phyloP scores from a whole-genome alignment of 2,113 vertebrate genomes.

The Cyphomyrus plagiostoma region DNA sequence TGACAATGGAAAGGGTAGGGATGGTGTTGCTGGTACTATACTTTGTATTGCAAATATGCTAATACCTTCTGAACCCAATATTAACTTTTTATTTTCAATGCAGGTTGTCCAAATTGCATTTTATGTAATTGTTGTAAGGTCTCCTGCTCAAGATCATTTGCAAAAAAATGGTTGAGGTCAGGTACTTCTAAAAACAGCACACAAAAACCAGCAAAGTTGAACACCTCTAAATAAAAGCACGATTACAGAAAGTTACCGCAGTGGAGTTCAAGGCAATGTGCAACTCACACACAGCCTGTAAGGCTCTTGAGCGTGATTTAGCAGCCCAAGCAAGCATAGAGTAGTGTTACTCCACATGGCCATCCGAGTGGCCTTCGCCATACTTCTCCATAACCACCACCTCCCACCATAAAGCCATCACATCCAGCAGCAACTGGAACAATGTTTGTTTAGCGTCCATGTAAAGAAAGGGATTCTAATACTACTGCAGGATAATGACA shows the following conservation, averaged over 20 bases:
- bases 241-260: neutral
- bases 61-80: neutral
- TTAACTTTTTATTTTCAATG: neutral
- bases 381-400: constrained; percentile 19
- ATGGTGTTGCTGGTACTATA: neutral
- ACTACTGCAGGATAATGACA: neutral
- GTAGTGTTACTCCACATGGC: constrained; percentile 24
- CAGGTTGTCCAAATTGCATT: neutral
- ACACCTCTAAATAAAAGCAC: neutral
- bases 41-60: neutral
- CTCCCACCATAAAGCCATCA: constrained; percentile 28
- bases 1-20: neutral
- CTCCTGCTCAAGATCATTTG: neutral
- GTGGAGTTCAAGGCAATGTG: neutral
- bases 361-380: constrained; percentile 13
- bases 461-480: neutral
- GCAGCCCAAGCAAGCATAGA: neutral
- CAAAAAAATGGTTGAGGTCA: neutral
- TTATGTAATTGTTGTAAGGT: neutral
- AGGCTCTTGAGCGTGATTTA: constrained; percentile 29
- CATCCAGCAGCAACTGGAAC: constrained; percentile 17
- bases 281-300: constrained; percentile 13
- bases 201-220: neutral
- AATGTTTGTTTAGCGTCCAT: constrained; percentile 21
- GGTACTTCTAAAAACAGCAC: neutral